A percentile compares a stretch with the other conserved stretches of the same genome.
These are phyloP conservation scores for Streptopelia turtur DNA, from an alignment of 2,797 vertebrate genomes.

Conservation along the genomic window DNA sequence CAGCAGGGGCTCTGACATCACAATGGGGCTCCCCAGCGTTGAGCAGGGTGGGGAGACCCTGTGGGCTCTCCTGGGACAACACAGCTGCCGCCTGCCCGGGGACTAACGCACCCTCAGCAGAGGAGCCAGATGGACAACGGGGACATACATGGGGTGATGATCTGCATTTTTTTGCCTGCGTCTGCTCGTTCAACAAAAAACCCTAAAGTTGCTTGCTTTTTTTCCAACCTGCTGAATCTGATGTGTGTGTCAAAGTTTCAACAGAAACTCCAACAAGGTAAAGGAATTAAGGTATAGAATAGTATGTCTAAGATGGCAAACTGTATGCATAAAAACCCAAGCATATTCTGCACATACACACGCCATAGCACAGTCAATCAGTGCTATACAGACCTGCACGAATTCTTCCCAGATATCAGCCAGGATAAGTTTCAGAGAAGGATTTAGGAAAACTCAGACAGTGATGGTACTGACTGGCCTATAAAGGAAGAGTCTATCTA, in stretches of 20 bases:
- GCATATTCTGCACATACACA: neutral
- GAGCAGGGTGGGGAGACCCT: no score
- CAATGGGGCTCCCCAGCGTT: no score
- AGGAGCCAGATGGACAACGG: no score
- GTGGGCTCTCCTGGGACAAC: no score
- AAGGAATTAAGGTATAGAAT: neutral
- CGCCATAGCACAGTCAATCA: neutral
- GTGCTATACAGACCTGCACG: neutral
- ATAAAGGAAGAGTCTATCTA: neutral
- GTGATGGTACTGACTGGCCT: neutral
- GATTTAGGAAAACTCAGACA: neutral
- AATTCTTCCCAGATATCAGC: neutral
- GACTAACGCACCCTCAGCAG: no score
- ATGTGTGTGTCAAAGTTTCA: neutral
- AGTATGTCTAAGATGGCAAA: neutral
- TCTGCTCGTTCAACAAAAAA: neutral
- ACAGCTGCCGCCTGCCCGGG: no score
- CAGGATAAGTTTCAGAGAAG: neutral
- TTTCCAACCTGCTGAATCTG: neutral
- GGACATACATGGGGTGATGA: neutral
- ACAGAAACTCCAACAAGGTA: neutral
- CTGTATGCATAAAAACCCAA: neutral
- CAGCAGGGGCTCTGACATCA: no score
- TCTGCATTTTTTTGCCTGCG: neutral
- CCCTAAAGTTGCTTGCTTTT: neutral